Evolutionary conservation across 2,797 vertebrate genomes (phyloP).

Genomic region (Basileuterus tristriatus): DNA sequence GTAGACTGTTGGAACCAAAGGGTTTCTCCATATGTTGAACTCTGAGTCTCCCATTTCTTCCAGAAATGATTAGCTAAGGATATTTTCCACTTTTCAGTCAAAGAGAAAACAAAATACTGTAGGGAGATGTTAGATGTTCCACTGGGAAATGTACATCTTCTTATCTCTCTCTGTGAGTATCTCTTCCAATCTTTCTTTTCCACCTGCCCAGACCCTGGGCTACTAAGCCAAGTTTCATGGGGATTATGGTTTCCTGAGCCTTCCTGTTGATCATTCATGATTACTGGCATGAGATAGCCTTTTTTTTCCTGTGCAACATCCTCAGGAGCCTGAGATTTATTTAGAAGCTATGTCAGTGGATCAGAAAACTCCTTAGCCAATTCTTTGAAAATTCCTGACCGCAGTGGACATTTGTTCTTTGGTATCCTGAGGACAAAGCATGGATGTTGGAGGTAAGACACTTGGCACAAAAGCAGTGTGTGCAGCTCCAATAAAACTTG

Average conservation of each 20-base stretch:
- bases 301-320: not conserved
- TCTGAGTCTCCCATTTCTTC: conserved; percentile 41
- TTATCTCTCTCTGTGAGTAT: not conserved
- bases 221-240: not conserved
- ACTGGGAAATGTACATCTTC: conserved; percentile 28
- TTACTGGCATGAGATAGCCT: not conserved
- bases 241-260: conserved; percentile 3
- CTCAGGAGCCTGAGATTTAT: not conserved
- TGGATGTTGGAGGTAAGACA: not conserved
- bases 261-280: conserved; percentile 30
- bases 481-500: not conserved
- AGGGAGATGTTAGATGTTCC: not conserved
- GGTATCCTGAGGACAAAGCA: not conserved
- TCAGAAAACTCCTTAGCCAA: not conserved
- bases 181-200: not conserved
- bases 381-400: not conserved
- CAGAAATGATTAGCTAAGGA: conserved; percentile 64
- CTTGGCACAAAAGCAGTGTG: not conserved
- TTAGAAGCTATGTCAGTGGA: not conserved
- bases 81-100: conserved; percentile 63
- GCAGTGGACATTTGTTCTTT: not conserved
- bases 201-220: not conserved
- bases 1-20: conserved; percentile 51
- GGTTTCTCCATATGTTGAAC: conserved; percentile 52
- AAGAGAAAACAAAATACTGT: conserved; percentile 16